phyloP scores from a whole-genome alignment of 53 echinoderm and acorn worm genomes.

The Crossaster papposus region DNA sequence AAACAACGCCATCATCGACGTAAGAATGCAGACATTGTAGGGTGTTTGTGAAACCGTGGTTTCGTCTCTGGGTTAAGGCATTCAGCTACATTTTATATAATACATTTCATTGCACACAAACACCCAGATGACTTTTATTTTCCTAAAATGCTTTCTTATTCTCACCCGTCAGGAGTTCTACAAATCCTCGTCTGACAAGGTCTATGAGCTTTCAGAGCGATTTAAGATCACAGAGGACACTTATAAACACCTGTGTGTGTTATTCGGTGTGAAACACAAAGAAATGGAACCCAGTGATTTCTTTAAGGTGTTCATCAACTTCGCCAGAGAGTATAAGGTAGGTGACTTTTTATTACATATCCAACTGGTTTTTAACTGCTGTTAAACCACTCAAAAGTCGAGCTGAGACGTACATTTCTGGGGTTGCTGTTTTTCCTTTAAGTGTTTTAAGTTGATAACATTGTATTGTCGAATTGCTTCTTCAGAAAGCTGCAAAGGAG shows the following conservation, averaged over 20 bases:
- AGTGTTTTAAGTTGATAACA: too few relatives aligned
- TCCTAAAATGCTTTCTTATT: not conserved
- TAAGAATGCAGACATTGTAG: constrained; percentile 50
- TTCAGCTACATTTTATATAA: too few relatives aligned
- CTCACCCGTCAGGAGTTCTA: constrained; percentile 75
- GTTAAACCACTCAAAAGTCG: not conserved
- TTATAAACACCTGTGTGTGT: constrained; percentile 71
- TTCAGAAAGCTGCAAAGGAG: constrained; percentile 59
- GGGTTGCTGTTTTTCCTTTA: too few relatives aligned
- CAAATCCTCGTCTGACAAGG: constrained; percentile 71
- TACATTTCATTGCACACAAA: too few relatives aligned
- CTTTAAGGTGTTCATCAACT: constrained; percentile 69
- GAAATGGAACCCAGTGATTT: constrained; percentile 80
- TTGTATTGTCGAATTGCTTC: not conserved
- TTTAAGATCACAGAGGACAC: constrained; percentile 86
- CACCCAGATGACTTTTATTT: not conserved
- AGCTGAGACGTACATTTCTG: too few relatives aligned
- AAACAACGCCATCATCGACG: constrained; percentile 80
- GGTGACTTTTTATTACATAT: not conserved
- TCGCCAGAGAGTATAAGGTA: constrained; percentile 70
- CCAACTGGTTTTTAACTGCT: not conserved
- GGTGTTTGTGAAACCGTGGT: not conserved
- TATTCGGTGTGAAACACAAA: constrained; percentile 80
- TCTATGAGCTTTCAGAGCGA: constrained; percentile 75
- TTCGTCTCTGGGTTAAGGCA: not conserved